phyloP scores from a whole-genome alignment of 2,797 vertebrate species.

The Leptatherina wallacei region DNA sequence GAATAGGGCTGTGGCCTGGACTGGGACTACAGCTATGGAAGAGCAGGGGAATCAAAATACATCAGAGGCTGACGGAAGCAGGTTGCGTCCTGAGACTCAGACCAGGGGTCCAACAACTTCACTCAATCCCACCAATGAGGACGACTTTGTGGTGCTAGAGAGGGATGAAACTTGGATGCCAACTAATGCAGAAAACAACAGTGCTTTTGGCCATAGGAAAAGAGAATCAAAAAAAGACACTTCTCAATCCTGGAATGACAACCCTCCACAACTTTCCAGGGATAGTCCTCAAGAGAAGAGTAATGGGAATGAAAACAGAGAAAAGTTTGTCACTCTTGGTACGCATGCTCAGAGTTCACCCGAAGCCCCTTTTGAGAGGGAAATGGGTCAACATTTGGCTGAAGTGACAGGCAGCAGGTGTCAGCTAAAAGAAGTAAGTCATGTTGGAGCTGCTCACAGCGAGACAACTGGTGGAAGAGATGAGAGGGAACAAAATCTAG shows the following conservation, averaged over 20 bases:
- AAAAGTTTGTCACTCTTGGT: constrained; percentile 22
- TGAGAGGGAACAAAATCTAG: constrained; percentile 34
- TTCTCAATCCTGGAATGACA: neutral
- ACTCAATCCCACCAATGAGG: constrained; percentile 50
- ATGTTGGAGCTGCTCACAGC: constrained; percentile 39
- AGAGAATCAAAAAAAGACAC: constrained; percentile 15
- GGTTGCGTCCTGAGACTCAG: constrained; percentile 22
- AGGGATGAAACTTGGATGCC: constrained; percentile 53
- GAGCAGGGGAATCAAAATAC: constrained; percentile 44
- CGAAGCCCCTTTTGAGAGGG: constrained; percentile 37
- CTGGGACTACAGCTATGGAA: constrained; percentile 63
- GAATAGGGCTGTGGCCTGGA: constrained; percentile 30
- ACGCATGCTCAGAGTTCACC: constrained; percentile 33
- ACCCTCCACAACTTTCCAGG: constrained; percentile 15
- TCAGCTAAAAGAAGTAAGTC: constrained; percentile 67
- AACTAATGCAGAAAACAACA: constrained; percentile 35
- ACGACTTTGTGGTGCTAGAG: constrained; percentile 71
- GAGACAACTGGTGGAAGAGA: constrained; percentile 53
- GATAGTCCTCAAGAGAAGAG: constrained; percentile 21
- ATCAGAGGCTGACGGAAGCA: constrained; percentile 18
- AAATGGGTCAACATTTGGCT: constrained; percentile 57
- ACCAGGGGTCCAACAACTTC: constrained; percentile 21
- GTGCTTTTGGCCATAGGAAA: constrained; percentile 15
- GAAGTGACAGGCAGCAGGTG: constrained; percentile 77
- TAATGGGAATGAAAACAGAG: constrained; percentile 29